Evolutionary conservation across 1,140 invertebrate species (phyloP).

Genomic region (Tetragnatha versicolor): DNA sequence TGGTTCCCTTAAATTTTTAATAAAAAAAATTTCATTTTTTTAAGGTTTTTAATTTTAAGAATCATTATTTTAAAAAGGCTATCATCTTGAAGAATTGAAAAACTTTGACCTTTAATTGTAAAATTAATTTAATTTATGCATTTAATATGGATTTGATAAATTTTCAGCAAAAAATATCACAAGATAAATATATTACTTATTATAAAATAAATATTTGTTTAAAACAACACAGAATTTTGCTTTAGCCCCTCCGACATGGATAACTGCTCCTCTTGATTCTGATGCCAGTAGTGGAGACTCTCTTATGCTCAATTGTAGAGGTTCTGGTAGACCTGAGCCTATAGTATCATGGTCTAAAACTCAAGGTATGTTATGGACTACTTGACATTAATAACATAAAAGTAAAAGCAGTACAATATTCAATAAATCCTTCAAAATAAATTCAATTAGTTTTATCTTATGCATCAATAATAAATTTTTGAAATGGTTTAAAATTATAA

Average conservation of each 20-base stretch:
- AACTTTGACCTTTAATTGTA: neutral
- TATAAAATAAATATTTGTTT: neutral
- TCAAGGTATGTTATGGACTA: neutral
- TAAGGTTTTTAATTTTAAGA: too few species aligned
- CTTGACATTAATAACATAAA: neutral
- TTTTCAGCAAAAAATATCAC: neutral
- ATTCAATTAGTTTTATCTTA: neutral
- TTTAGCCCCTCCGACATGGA: constrained; percentile 30
- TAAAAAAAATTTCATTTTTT: too few species aligned
- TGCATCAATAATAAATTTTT: neutral
- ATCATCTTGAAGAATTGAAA: too few species aligned
- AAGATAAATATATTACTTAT: neutral
- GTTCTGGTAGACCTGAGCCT: constrained; percentile 8
- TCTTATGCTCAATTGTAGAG: constrained; percentile 16
- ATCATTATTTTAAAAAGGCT: neutral
- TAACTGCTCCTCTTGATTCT: neutral
- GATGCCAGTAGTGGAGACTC: constrained; percentile 23
- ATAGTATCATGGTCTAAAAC: neutral
- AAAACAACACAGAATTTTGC: too few species aligned
- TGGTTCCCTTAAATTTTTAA: too few species aligned
- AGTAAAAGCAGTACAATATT: neutral
- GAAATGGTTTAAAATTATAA: neutral
- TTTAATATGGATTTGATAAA: neutral
- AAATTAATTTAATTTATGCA: neutral
- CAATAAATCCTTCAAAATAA: neutral